Evolutionary conservation across 2,113 vertebrate genomes (phyloP), one percentile per base, ranked within the genome.

Genomic region (Arothron firmamentum): DNA sequence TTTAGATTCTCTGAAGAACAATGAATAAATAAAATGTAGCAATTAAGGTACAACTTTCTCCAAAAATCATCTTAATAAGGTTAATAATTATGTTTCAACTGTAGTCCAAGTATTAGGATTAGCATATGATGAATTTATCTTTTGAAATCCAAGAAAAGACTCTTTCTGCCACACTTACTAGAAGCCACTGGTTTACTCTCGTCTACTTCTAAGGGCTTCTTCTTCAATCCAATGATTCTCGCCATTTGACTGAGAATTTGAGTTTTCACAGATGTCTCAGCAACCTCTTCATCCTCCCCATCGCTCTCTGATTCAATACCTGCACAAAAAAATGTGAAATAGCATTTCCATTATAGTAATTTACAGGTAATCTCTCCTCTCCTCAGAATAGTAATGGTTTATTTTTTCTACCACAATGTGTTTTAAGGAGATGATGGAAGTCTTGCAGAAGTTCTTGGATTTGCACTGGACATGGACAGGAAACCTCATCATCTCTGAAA

Each of bases 391-490:
- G 6, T 28, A 17, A 25, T 16, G 7, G 15, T 11, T 49, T 16
- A 12, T 47, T 15, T 42, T 59, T 17, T 70, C 54, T 82, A 98
- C 96, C 94, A 77, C 95, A 97, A 52, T 97, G 94, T 23, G 90
- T 84, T 85, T 91, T 92, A 64, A 98, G 80, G 61, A 93, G 90
- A 64, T 92, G 91, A 49, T 98, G 96, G 74, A 96, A 98, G 75
- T 96, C 93, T 63, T 91, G 67, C 19, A 98, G 89, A 2, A 93
- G 90, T 71, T 94, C 93, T 18, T 90, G 89, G 66, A 95, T 92
- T 82, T 94, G 92, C 62, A 86, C 86, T 45, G 95, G 92, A 69
- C 94, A 97, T 0, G 94, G 94, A 80, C 94, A 95, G 62, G 90
- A 90, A 42, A 75, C 91, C 81, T 91, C 90, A 21, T 92, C 91